Evolutionary conservation across 53 echinoderm and acorn worm species (phyloP).

Genomic region (Actinopyga echinites): DNA sequence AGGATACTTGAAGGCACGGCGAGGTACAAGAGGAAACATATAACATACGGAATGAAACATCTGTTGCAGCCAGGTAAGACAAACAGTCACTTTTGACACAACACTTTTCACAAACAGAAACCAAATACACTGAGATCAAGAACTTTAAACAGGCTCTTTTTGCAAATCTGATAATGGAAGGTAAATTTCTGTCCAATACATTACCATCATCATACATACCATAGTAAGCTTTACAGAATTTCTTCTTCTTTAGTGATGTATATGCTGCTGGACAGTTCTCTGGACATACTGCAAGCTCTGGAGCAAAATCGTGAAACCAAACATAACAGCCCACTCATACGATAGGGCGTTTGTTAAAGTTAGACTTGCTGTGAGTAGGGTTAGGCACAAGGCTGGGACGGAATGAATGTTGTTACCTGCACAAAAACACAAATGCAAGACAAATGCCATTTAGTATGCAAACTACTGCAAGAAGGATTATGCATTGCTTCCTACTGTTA

Average conservation of each 20-base stretch:
- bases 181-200: no score
- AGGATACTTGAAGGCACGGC: no score
- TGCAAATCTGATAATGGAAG: background rate
- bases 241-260: slow-evolving; percentile 7
- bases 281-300: slow-evolving; percentile 18
- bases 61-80: background rate
- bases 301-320: background rate
- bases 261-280: background rate
- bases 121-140: background rate
- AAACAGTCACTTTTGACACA: background rate
- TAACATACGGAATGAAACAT: background rate
- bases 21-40: background rate
- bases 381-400: slow-evolving; percentile 6
- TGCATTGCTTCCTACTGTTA: no score
- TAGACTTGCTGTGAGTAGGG: slow-evolving; percentile 33
- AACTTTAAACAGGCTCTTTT: background rate
- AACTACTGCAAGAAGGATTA: no score
- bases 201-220: slow-evolving; percentile 5
- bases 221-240: slow-evolving; percentile 34
- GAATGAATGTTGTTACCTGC: slow-evolving; percentile 22
- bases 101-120: background rate
- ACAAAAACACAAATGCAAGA: background rate
- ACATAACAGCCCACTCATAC: background rate
- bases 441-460: no score
- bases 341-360: background rate